Evolutionary conservation across 1,140 invertebrate species (phyloP).

Genomic region (Apis cerana): DNA sequence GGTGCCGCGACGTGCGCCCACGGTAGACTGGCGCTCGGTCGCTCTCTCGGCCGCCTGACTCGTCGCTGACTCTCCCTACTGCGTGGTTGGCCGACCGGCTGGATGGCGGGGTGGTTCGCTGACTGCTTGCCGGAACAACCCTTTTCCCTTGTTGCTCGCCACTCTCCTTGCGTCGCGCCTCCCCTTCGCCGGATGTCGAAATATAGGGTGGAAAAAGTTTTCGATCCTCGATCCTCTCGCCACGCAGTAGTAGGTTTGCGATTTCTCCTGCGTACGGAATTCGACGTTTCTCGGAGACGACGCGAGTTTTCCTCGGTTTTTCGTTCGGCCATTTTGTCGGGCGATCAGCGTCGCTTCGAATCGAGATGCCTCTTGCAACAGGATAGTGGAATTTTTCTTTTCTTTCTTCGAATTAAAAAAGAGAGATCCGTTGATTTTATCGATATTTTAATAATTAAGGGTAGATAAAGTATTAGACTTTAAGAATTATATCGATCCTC

Average conservation of each 20-base stretch:
- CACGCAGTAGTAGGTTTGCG: too few relatives aligned
- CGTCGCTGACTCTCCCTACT: constrained; percentile 77
- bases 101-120: constrained; percentile 50
- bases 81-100: constrained; percentile 58
- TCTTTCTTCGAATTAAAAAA: too few relatives aligned
- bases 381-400: too few relatives aligned
- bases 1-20: constrained; percentile 73
- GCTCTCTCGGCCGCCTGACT: constrained; percentile 75
- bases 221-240: neutral
- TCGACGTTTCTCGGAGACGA: too few relatives aligned
- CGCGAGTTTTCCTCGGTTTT: neutral
- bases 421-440: too few relatives aligned
- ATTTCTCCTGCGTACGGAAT: neutral
- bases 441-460: too few relatives aligned
- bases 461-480: too few relatives aligned
- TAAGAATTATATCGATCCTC: too few relatives aligned
- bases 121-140: constrained; percentile 51
- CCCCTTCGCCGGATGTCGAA: neutral
- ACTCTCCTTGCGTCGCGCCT: constrained; percentile 30
- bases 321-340: neutral
- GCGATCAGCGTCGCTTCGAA: neutral
- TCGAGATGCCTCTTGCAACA: neutral
- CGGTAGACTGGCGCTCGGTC: constrained; percentile 76
- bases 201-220: constrained; percentile 13
- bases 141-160: constrained; percentile 55